Conservation (phyloP, 2,888 invertebrate species). For the Cerceris rybyensis region DNA sequence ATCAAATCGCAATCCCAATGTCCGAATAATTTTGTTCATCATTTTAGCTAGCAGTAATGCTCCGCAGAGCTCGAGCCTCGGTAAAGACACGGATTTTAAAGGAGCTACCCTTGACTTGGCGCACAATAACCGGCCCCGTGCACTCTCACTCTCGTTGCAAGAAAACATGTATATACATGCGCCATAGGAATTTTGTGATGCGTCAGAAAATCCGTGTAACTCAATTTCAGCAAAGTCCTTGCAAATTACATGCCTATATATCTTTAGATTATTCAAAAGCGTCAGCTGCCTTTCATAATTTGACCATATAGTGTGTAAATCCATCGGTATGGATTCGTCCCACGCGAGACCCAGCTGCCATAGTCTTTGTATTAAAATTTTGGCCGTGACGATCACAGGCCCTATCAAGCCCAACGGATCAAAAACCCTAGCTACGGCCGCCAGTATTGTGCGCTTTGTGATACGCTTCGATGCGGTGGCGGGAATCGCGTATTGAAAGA, state of each 20-base stretch:
- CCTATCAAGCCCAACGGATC: slow-evolving; percentile 2
- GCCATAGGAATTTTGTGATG: not conserved
- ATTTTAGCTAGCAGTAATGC: not conserved
- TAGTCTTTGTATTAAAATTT: not conserved
- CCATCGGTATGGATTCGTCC: not conserved
- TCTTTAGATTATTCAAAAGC: not conserved
- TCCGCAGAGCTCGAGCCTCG: slow-evolving; percentile 10
- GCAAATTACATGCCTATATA: not conserved
- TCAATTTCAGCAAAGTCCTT: not conserved
- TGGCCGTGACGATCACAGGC: not conserved
- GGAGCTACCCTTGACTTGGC: slow-evolving; percentile 8
- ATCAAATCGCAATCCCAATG: not conserved
- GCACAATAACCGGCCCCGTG: not conserved
- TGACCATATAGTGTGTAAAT: not conserved
- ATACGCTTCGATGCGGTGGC: too few species aligned
- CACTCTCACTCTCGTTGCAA: too few species aligned
- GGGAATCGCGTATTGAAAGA: not conserved
- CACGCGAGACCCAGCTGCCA: not conserved
- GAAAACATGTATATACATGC: not conserved
- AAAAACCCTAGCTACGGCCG: not conserved
- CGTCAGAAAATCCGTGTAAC: not conserved
- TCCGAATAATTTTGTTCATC: not conserved
- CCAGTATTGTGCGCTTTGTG: not conserved
- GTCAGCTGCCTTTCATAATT: not conserved
- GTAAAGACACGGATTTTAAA: not conserved